These are phyloP conservation scores for Vidua chalybeata DNA, from an alignment of 2,113 vertebrate genomes.

Conservation along the genomic window DNA sequence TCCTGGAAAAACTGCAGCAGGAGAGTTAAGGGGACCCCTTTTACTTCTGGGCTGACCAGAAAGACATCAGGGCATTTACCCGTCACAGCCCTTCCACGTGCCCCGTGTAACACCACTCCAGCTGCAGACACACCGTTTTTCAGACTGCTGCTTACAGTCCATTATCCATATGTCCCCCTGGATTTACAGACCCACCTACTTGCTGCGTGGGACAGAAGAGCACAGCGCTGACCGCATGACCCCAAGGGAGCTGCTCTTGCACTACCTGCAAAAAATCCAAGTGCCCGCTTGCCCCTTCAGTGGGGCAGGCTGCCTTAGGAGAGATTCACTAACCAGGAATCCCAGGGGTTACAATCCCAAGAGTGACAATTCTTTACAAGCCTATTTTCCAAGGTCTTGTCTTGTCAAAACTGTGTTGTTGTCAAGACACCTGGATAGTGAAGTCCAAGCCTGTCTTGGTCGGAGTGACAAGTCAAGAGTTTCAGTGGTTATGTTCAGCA, in stretches of 20 bases:
- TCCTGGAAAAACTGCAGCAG: background rate
- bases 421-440: background rate
- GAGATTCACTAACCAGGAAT: background rate
- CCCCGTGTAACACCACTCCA: background rate
- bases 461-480: background rate
- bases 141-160: background rate
- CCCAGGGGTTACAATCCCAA: background rate
- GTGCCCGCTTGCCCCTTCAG: background rate
- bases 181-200: background rate
- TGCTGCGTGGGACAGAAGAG: accelerated
- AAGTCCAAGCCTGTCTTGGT: accelerated
- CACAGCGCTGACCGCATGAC: accelerated
- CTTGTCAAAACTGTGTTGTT: background rate
- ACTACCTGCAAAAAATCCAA: background rate
- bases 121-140: background rate
- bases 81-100: background rate
- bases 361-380: background rate
- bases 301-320: background rate
- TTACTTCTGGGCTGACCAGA: background rate
- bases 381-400: background rate
- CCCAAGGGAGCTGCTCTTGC: background rate
- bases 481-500: too few species aligned
- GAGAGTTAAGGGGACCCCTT: too few species aligned
- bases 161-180: accelerated
- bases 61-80: background rate